A percentile compares a stretch with the other conserved stretches of the same genome.
Evolutionary conservation across 37 sponge, comb jelly and placozoan species (phyloP).

Genomic region (Diacarnus erythraeanus): DNA sequence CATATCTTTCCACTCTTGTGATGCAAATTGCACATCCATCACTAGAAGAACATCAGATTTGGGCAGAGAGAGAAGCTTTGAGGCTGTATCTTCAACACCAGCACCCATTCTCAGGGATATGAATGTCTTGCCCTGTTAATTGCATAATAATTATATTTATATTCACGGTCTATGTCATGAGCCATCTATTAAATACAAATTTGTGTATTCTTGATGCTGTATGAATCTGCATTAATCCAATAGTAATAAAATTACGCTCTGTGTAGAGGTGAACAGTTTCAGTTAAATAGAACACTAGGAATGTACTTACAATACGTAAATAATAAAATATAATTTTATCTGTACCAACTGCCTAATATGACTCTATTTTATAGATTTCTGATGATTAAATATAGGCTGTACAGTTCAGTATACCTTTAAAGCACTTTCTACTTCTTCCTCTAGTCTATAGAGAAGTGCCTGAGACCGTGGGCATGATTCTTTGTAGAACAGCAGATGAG

Average conservation of each 20-base stretch:
- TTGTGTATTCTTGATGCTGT: not conserved
- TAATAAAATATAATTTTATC: too few relatives aligned
- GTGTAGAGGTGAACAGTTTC: too few relatives aligned
- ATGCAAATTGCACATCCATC: constrained; percentile 11
- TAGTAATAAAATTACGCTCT: too few relatives aligned
- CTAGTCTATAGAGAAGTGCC: constrained; percentile 4
- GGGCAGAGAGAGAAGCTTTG: constrained; percentile 17
- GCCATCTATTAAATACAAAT: not conserved
- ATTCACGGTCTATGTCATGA: not conserved
- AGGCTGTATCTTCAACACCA: not conserved
- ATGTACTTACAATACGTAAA: too few relatives aligned
- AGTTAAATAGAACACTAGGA: too few relatives aligned
- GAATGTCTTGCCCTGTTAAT: not conserved
- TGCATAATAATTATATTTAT: not conserved
- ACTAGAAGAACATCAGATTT: constrained; percentile 15
- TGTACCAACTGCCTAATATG: too few relatives aligned
- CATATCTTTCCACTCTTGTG: constrained; percentile 14
- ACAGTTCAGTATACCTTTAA: constrained; percentile 1
- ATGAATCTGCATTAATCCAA: too few relatives aligned
- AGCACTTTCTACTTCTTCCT: constrained; percentile 17
- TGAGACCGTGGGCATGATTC: constrained; percentile 9
- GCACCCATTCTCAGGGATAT: constrained; percentile 10
- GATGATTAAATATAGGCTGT: not conserved
- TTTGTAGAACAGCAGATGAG: constrained; percentile 32
- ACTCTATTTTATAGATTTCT: too few relatives aligned